These are phyloP conservation scores for Heliconius sara DNA, from an alignment of 2,888 invertebrate genomes.

Conservation along the genomic window DNA sequence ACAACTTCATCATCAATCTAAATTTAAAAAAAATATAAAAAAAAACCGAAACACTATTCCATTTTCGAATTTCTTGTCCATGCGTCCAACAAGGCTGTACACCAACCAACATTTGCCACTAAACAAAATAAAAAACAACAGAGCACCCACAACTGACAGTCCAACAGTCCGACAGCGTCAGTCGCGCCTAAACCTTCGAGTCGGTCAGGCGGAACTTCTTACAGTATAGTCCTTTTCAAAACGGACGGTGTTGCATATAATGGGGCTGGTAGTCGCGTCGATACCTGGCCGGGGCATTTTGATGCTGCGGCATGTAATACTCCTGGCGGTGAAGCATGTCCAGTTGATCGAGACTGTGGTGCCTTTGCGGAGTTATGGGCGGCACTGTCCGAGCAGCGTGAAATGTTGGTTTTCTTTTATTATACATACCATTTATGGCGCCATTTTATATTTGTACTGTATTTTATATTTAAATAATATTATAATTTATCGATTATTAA, in stretches of 20 bases:
- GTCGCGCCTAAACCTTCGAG: slow-evolving; percentile 71
- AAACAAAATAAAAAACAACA: slow-evolving; percentile 3
- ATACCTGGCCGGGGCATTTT: slow-evolving; percentile 55
- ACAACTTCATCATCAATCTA: neutral
- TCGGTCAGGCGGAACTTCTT: slow-evolving; percentile 80
- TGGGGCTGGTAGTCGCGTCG: slow-evolving; percentile 75
- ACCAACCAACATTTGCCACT: neutral
- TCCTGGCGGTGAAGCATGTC: slow-evolving; percentile 78
- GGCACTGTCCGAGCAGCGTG: slow-evolving; percentile 73
- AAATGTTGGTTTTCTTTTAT: slow-evolving; percentile 49
- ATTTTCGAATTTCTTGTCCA: neutral
- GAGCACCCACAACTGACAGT: slow-evolving; percentile 50
- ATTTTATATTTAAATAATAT: neutral
- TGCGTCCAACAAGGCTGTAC: neutral
- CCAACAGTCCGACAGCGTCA: slow-evolving; percentile 48
- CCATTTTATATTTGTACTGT: neutral
- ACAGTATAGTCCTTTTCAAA: slow-evolving; percentile 82
- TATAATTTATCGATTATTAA: neutral
- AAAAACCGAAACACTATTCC: neutral
- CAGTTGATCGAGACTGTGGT: slow-evolving; percentile 79
- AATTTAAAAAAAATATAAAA: neutral
- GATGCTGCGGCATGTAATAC: slow-evolving; percentile 63
- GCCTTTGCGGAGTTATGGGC: slow-evolving; percentile 68
- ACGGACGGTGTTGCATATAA: slow-evolving; percentile 78
- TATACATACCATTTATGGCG: slow-evolving; percentile 10